A percentile compares a stretch with the other conserved stretches of the same genome.
phyloP scores from a whole-genome alignment of 2,113 vertebrate genomes.

The Pelecanus crispus region DNA sequence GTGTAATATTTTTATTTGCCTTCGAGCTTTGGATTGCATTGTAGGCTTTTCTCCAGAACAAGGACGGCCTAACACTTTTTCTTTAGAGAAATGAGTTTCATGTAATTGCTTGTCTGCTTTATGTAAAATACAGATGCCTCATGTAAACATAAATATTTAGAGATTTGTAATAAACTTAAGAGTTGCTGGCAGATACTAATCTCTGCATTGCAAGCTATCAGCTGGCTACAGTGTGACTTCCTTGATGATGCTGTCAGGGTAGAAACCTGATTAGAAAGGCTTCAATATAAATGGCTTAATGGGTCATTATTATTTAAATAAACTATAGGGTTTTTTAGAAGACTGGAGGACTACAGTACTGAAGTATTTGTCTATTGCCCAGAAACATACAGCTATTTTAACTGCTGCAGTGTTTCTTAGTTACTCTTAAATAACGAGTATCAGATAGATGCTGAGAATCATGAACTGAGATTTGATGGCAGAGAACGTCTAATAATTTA shows the following conservation, averaged over 20 bases:
- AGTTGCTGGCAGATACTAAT: background rate
- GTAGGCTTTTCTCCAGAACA: background rate
- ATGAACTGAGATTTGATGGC: background rate
- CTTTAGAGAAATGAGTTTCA: background rate
- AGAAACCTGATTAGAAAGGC: background rate
- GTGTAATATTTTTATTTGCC: slow-evolving; percentile 7
- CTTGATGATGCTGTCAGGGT: background rate
- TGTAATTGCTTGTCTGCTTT: background rate
- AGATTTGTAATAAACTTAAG: background rate
- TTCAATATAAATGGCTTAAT: background rate
- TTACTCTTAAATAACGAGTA: background rate
- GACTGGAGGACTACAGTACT: background rate
- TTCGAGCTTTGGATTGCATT: background rate
- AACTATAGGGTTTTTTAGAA: background rate
- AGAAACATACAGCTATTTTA: background rate
- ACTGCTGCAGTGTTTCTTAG: background rate
- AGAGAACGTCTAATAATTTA: background rate
- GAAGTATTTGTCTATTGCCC: background rate
- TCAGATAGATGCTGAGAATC: background rate
- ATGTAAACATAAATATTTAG: background rate
- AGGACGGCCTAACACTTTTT: background rate
- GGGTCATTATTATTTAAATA: background rate
- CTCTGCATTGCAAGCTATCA: background rate
- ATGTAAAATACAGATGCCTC: background rate
- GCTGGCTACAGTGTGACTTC: background rate